These are phyloP conservation scores for Chrysocyon brachyurus DNA, from an alignment of 2,797 vertebrate genomes.

Conservation along the genomic window DNA sequence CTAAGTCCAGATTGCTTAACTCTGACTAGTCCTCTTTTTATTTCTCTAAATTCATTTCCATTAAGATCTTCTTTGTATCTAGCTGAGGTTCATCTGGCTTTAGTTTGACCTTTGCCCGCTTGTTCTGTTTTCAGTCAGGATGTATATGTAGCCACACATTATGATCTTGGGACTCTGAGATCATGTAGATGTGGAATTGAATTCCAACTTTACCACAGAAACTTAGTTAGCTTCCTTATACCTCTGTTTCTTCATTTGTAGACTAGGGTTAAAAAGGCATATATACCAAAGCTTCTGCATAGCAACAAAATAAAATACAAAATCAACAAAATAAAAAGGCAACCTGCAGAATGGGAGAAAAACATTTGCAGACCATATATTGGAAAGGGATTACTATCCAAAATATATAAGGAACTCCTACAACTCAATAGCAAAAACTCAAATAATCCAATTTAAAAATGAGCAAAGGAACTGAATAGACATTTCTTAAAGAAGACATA, in stretches of 20 bases:
- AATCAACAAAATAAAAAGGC: not conserved
- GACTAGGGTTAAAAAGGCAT: not conserved
- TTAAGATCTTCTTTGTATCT: not conserved
- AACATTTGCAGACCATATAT: not conserved
- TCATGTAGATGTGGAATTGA: not conserved
- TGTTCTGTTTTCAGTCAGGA: not conserved
- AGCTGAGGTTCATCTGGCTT: not conserved
- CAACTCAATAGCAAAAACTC: not conserved
- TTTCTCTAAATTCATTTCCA: not conserved
- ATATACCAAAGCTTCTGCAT: not conserved
- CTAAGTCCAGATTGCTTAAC: not conserved
- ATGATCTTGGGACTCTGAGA: not conserved
- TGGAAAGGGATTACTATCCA: not conserved
- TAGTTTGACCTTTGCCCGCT: not conserved
- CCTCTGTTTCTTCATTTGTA: not conserved
- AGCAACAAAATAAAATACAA: not conserved
- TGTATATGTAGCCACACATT: not conserved
- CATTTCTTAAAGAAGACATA: not conserved
- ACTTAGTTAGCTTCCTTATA: not conserved
- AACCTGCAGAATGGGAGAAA: not conserved
- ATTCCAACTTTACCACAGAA: not conserved
- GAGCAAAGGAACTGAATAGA: not conserved
- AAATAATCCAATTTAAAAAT: not conserved
- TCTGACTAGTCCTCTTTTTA: constrained; percentile 17
- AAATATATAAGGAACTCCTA: not conserved